Evolutionary conservation across 2,113 vertebrate species (phyloP).

Genomic region (Dolichallabes microphthalmus): DNA sequence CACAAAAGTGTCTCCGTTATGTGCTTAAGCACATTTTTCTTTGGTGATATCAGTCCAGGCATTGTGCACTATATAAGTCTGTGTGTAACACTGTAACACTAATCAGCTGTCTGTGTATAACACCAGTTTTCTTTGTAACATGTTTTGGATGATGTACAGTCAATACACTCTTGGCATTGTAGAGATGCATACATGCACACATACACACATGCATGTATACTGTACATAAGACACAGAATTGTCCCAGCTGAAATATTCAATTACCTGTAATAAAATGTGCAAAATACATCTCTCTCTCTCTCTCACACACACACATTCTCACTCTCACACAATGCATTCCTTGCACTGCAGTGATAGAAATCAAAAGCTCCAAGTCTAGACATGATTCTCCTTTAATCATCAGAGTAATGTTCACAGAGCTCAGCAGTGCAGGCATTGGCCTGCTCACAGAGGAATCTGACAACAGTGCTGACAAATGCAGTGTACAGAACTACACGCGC

Average conservation of each 20-base stretch:
- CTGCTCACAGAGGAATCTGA: slow-evolving; percentile 54
- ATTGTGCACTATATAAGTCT: background rate
- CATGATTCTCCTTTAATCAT: slow-evolving; percentile 30
- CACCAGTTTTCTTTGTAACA: background rate
- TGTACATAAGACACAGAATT: background rate
- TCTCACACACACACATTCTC: background rate
- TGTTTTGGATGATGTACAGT: background rate
- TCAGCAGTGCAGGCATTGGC: slow-evolving; percentile 51
- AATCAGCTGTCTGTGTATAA: background rate
- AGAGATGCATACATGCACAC: too few relatives aligned
- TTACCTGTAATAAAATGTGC: background rate
- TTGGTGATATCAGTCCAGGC: background rate
- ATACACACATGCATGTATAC: too few relatives aligned
- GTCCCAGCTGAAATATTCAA: background rate
- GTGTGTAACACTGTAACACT: background rate
- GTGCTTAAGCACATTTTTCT: background rate
- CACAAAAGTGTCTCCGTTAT: background rate
- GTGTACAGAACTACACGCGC: background rate
- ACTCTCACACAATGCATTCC: background rate
- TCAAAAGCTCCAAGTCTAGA: slow-evolving; percentile 33
- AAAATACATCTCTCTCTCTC: background rate
- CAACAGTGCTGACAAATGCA: background rate
- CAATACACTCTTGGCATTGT: background rate
- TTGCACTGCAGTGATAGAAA: slow-evolving; percentile 12
- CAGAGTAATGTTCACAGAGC: background rate